Evolutionary conservation across 2,113 vertebrate genomes (phyloP), one percentile per base, ranked within the genome.

Genomic region (Ceuthmochares aereus): DNA sequence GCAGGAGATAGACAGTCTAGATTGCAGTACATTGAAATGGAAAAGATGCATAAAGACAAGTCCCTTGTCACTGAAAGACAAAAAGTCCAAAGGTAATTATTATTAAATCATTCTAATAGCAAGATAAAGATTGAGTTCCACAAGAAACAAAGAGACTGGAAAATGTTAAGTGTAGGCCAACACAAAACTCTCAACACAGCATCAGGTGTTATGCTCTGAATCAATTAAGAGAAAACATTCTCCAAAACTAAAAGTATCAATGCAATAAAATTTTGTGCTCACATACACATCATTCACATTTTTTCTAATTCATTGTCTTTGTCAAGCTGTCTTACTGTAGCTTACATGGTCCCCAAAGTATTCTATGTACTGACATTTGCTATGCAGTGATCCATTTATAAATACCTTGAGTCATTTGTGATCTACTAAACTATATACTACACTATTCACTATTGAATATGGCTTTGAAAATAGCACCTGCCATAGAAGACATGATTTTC

Each of bases 41-140:
- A 76, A 94, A 55, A 83, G 34, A 52, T 40, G 34, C 8, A n/a
- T 32, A 78, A 78, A 93, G 60, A 87, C 43, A 89, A 90, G 26
- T 7, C 21, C 27, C 7, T 78, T 84, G 45, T 11, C 60, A 77
- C 42, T 76, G 43, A 63, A 94, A 85, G 73, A 84, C 42, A 81
- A 93, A 95, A 95, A 87, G 34, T 19, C 47, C 45, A 90, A 87
- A 83, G 26, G 6, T 21, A 75, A 89, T 93, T 93, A 64, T 95
- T 75, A 86, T 91, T 84, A 93, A 89, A 47, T 82, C 51, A 69
- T 14, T 68, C 14, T 84, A 66, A 91, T 37, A 92, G 20, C 6
- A 55, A 55, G n/a, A 60, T 67, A 90, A 96, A 91, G n/a, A 93
- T n/a, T 86, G 83, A 58, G 40, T 82, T 75, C 45, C 89, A 56